Evolutionary conservation across 2,888 invertebrate genomes (phyloP).

Genomic region (Agrochola litura): DNA sequence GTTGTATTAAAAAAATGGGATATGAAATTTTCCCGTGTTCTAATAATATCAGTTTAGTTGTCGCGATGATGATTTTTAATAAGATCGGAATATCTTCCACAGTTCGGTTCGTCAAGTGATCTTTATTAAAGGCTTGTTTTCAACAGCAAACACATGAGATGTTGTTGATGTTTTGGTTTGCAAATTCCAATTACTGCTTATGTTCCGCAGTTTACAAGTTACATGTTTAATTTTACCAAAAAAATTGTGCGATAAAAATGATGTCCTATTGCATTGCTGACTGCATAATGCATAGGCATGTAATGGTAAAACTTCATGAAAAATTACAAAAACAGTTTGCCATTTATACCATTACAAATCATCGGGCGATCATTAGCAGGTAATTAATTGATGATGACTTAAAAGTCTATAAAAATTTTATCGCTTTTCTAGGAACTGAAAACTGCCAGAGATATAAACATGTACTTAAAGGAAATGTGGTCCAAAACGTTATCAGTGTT

Average conservation of each 20-base stretch:
- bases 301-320: not conserved
- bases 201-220: not conserved
- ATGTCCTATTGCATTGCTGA: not conserved
- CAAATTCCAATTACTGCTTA: conserved; percentile 33
- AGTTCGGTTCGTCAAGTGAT: conserved; percentile 12
- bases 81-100: not conserved
- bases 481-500: conserved; percentile 18
- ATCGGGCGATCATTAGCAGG: not conserved
- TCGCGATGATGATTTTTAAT: not conserved
- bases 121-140: conserved; percentile 24
- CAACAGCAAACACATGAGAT: conserved; percentile 10
- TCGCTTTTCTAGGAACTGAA: not conserved
- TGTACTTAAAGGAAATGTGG: not conserved
- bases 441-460: conserved; percentile 1
- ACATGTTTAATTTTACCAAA: not conserved
- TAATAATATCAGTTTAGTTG: not conserved
- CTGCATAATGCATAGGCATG: not conserved
- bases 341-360: not conserved
- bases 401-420: not conserved
- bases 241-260: not conserved
- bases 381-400: not conserved
- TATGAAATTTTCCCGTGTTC: conserved; percentile 11
- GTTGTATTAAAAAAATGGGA: not conserved
- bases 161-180: conserved; percentile 43
- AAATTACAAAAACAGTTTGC: not conserved